phyloP scores from a whole-genome alignment of 1,140 invertebrate genomes.

The Drosophila bipectinata region DNA sequence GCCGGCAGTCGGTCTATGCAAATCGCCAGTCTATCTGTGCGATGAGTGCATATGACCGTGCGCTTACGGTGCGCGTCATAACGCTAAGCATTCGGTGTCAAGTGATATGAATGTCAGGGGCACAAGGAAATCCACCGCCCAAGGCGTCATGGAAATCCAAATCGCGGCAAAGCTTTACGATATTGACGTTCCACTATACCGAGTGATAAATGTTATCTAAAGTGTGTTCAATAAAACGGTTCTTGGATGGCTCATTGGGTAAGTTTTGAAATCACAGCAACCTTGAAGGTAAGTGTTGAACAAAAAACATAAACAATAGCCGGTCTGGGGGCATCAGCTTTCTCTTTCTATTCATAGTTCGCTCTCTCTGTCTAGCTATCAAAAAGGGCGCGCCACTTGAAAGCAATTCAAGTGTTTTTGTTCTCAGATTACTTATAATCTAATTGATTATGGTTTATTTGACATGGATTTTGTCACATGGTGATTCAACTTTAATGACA shows the following conservation, averaged over 20 bases:
- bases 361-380: slow-evolving; percentile 21
- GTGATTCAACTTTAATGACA: slow-evolving; percentile 11
- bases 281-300: slow-evolving; percentile 30
- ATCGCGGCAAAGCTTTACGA: slow-evolving; percentile 17
- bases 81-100: slow-evolving; percentile 12
- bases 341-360: not conserved
- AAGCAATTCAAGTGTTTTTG: not conserved
- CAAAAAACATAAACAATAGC: slow-evolving; percentile 3
- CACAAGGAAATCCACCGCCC: slow-evolving; percentile 36
- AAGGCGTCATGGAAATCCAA: slow-evolving; percentile 23
- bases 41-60: slow-evolving; percentile 21
- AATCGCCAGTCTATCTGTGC: slow-evolving; percentile 10
- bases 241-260: slow-evolving; percentile 18
- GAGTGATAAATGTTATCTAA: slow-evolving; percentile 28
- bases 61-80: slow-evolving; percentile 37
- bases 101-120: slow-evolving; percentile 29
- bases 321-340: not conserved
- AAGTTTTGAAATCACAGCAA: slow-evolving; percentile 28
- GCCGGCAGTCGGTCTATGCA: slow-evolving; percentile 32
- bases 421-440: not conserved
- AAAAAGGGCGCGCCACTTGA: slow-evolving; percentile 16
- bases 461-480: not conserved
- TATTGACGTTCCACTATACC: slow-evolving; percentile 12
- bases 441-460: slow-evolving; percentile 2
- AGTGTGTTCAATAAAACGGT: slow-evolving; percentile 2